A percentile compares a stretch with the other conserved stretches of the same genome.
phyloP scores from a whole-genome alignment of 1,140 invertebrate genomes.

The Macrobrachium nipponense region DNA sequence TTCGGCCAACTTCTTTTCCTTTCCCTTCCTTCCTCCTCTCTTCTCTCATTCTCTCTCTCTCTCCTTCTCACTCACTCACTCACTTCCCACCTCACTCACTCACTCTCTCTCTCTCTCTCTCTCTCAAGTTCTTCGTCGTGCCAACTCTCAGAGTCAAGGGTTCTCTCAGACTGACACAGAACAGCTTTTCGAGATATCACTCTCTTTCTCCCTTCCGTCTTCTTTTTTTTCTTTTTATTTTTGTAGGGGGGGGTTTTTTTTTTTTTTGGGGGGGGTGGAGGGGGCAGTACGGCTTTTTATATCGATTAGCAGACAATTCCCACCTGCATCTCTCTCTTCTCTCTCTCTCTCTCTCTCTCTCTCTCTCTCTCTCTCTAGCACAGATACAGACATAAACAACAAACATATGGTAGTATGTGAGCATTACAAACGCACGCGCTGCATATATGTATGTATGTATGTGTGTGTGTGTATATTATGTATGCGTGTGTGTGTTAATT shows the following conservation, averaged over 20 bases:
- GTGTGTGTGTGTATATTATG: neutral
- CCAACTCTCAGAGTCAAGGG: conserved; percentile 3
- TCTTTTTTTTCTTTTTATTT: neutral
- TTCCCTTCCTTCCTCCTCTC: neutral
- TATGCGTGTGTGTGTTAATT: neutral
- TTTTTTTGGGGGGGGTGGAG: too few relatives aligned
- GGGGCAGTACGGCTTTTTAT: neutral
- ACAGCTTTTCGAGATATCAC: neutral
- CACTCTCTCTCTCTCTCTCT: conserved; percentile 1
- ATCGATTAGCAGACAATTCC: neutral
- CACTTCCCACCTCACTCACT: too few relatives aligned
- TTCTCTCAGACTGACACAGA: conserved; percentile 23
- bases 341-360: neutral
- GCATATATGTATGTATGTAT: too few relatives aligned
- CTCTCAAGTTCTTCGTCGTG: conserved; percentile 33
- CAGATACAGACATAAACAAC: too few relatives aligned
- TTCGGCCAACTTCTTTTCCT: too few relatives aligned
- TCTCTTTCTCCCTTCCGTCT: neutral
- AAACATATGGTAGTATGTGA: too few relatives aligned
- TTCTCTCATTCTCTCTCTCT: conserved; percentile 2
- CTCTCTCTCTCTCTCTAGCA: conserved; percentile 7
- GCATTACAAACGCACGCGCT: neutral
- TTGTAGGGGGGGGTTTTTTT: too few relatives aligned
- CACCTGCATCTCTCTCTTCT: neutral
- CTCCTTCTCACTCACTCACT: neutral